A percentile compares a stretch with the other conserved stretches of the same genome.
phyloP scores from a whole-genome alignment of 2,113 vertebrate genomes.

The Saccopteryx leptura region DNA sequence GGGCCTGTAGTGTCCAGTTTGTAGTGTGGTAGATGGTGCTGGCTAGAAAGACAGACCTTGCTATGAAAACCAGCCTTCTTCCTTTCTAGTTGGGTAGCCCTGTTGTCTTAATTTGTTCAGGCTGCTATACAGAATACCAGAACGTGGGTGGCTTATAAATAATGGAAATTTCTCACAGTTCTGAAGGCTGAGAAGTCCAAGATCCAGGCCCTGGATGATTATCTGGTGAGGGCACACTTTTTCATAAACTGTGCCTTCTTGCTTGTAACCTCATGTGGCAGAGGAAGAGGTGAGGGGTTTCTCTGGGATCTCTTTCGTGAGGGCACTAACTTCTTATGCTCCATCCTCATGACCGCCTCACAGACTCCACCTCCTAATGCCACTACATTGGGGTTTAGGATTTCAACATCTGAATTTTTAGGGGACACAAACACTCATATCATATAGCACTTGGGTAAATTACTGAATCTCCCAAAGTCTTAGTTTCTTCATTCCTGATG shows the following conservation, averaged over 20 bases:
- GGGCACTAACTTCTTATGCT: neutral
- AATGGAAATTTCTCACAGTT: neutral
- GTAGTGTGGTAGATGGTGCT: neutral
- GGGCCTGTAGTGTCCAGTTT: neutral
- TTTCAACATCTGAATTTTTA: neutral
- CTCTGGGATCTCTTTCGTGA: neutral
- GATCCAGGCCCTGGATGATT: neutral
- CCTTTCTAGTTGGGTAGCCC: neutral
- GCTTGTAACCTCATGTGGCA: neutral
- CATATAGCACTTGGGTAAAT: neutral
- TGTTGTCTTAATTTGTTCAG: neutral
- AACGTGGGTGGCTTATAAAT: slow-evolving; percentile 1
- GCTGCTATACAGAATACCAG: neutral
- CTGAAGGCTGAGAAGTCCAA: neutral
- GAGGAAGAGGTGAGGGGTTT: neutral
- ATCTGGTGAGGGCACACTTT: neutral
- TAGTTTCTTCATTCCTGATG: neutral
- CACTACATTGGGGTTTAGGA: neutral
- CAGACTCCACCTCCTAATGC: neutral
- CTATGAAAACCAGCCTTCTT: neutral
- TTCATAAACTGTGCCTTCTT: neutral
- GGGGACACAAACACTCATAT: neutral
- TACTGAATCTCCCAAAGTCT: neutral
- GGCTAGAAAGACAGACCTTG: neutral
- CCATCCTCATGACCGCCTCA: neutral